Evolutionary conservation across 37 sponge, comb jelly and placozoan genomes (phyloP).

Genomic region (Crambe crambe): DNA sequence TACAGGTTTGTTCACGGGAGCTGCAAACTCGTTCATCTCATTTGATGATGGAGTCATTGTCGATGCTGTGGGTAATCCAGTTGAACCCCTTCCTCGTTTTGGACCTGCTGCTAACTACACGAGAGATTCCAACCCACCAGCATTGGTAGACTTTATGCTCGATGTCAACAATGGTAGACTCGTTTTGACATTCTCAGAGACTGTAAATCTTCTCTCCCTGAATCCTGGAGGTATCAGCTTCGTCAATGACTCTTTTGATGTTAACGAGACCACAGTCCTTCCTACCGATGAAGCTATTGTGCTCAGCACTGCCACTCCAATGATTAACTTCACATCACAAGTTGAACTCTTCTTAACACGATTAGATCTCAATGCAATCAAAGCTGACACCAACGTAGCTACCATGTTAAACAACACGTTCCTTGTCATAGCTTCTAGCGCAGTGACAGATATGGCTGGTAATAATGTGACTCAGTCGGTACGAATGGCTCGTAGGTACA

Average conservation of each 20-base stretch:
- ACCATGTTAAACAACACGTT: conserved; percentile 64
- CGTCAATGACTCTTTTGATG: conserved; percentile 25
- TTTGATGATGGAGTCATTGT: conserved; percentile 25
- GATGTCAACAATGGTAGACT: conserved; percentile 67
- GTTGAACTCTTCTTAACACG: conserved; percentile 40
- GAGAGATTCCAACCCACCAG: conserved; percentile 55
- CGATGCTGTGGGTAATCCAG: conserved; percentile 59
- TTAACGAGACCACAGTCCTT: conserved; percentile 1
- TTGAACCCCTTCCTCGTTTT: conserved; percentile 13
- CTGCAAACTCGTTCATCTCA: conserved; percentile 50
- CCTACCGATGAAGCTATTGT: conserved; percentile 18
- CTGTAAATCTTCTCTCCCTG: conserved; percentile 60
- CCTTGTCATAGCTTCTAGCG: conserved; percentile 31
- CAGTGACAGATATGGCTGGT: conserved; percentile 68
- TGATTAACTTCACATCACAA: conserved; percentile 33
- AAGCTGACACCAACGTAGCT: conserved; percentile 56
- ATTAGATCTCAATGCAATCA: conserved; percentile 77
- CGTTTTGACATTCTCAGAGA: conserved; percentile 73
- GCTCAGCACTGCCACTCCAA: conserved; percentile 70
- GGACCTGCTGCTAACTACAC: conserved; percentile 47
- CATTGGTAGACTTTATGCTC: conserved; percentile 49
- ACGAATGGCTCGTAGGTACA: conserved; percentile 26
- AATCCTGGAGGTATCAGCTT: conserved; percentile 66
- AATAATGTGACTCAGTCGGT: conserved; percentile 38
- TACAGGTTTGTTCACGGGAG: conserved; percentile 33